Conservation (phyloP, 2,888 invertebrate genomes). For the Pachydiplax longipennis region DNA sequence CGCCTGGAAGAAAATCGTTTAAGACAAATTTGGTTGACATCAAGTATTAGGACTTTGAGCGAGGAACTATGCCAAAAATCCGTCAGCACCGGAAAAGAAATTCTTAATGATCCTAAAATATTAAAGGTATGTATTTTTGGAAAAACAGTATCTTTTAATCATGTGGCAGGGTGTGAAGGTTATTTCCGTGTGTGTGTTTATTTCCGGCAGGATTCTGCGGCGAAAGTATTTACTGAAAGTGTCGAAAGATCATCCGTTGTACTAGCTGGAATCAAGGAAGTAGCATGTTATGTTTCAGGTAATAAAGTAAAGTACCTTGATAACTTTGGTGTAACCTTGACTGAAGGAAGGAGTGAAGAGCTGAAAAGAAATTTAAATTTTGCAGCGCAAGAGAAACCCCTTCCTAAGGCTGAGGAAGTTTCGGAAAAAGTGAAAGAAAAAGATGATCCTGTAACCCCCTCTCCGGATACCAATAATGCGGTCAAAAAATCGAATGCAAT, state of each 20-base stretch:
- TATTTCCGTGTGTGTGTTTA: no score
- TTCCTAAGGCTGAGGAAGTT: neutral
- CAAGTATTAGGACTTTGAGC: conserved; percentile 67
- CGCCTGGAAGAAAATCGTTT: conserved; percentile 71
- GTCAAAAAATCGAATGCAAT: neutral
- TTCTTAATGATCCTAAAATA: conserved; percentile 56
- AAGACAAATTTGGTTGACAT: conserved; percentile 72
- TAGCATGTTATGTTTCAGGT: conserved; percentile 59
- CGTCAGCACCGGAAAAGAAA: neutral
- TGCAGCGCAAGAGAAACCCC: neutral
- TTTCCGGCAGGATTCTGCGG: conserved; percentile 57
- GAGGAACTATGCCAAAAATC: conserved; percentile 53
- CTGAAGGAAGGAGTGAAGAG: neutral
- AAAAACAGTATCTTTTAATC: conserved; percentile 49
- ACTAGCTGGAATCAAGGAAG: conserved; percentile 72
- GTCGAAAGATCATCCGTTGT: conserved; percentile 74
- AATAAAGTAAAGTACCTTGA: conserved; percentile 28
- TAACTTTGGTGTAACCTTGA: neutral
- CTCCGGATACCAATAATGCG: neutral
- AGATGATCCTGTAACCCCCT: neutral
- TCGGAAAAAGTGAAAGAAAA: neutral
- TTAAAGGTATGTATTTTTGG: conserved; percentile 49
- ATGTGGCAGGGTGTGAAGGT: conserved; percentile 54
- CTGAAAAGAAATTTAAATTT: neutral
- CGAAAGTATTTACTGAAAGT: conserved; percentile 64